Percentiles rank a stretch among this genome's conserved stretches.
Evolutionary conservation across 2,888 invertebrate species (phyloP).

Genomic region (Drosophila prolongata): DNA sequence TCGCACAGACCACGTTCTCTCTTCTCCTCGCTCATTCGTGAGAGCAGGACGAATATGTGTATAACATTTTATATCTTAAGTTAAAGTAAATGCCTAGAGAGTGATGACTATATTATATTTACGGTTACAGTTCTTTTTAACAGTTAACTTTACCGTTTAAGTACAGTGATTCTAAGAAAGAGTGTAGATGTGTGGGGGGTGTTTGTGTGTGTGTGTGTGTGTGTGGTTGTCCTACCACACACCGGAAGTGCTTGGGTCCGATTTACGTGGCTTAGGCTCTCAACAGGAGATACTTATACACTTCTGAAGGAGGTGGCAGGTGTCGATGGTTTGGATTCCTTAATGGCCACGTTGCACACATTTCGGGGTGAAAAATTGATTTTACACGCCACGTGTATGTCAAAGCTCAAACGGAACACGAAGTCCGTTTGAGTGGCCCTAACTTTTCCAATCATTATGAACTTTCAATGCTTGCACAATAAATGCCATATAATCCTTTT

Average conservation of each 20-base stretch:
- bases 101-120: too few species aligned
- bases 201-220: too few species aligned
- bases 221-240: too few species aligned
- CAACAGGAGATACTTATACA: conserved; percentile 14
- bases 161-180: too few species aligned
- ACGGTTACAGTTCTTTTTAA: too few species aligned
- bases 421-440: conserved; percentile 50
- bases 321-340: conserved; percentile 16
- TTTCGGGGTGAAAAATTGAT: conserved; percentile 64
- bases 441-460: conserved; percentile 79
- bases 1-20: too few species aligned
- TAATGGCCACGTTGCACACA: conserved; percentile 33
- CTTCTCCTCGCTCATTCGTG: too few species aligned
- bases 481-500: conserved; percentile 72
- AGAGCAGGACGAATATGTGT: too few species aligned
- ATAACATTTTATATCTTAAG: too few species aligned
- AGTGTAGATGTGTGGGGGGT: too few species aligned
- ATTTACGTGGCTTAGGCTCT: not conserved
- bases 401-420: conserved; percentile 7
- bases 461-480: conserved; percentile 55
- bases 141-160: too few species aligned
- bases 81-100: too few species aligned
- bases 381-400: conserved; percentile 44
- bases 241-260: conserved; percentile 50
- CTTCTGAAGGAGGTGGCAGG: conserved; percentile 22